These are phyloP conservation scores for Mirza zaza DNA, from an alignment of 2,113 vertebrate genomes.

Conservation along the genomic window DNA sequence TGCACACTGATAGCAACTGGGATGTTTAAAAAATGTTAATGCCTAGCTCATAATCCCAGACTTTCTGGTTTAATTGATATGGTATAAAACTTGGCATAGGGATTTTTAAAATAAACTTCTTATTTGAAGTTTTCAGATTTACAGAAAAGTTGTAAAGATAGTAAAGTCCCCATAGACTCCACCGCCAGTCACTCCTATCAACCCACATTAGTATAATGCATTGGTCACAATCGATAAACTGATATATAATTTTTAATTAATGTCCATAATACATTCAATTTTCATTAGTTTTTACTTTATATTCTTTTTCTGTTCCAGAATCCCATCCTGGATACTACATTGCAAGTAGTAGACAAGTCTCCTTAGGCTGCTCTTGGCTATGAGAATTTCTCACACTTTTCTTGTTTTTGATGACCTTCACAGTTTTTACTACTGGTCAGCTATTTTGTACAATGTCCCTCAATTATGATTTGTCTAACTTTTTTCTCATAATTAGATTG, in stretches of 20 bases:
- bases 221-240: background rate
- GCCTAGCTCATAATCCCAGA: background rate
- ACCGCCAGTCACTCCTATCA: background rate
- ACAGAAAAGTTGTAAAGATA: background rate
- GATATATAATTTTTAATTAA: background rate
- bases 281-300: background rate
- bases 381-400: background rate
- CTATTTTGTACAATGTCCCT: background rate
- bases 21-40: constrained; percentile 1
- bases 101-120: background rate
- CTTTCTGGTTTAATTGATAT: background rate
- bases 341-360: background rate
- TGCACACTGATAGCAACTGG: background rate
- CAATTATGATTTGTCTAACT: background rate
- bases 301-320: background rate
- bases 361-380: background rate
- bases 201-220: background rate
- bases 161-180: background rate
- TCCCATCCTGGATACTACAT: background rate
- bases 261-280: background rate
- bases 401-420: background rate
- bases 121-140: background rate
- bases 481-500: background rate
- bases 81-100: background rate
- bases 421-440: background rate